Evolutionary conservation across 2,888 invertebrate genomes (phyloP), one percentile per base, ranked within the genome.

Genomic region (Pollenia griseotomentosa): DNA sequence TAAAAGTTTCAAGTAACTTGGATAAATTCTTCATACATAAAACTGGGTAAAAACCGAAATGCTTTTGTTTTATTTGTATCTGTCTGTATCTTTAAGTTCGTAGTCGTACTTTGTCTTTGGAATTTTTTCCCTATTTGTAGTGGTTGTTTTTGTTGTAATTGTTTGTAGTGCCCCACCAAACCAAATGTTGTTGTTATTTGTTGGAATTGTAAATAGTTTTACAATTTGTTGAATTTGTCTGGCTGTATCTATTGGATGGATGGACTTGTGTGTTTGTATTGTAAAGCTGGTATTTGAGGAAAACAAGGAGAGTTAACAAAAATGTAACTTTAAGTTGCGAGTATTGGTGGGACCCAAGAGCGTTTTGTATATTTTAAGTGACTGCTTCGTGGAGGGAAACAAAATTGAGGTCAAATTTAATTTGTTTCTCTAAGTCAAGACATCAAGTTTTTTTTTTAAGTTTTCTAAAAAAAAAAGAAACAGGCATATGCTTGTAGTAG

Each of bases 401-500:
- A 11, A 81, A 81, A 87, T 87, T 87, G 87, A 81, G 87, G 87
- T 87, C 87, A 87, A 87, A 84, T 83, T 74, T 87, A 87, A 87
- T 84, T 87, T 87, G 87, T 78, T 84, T 77, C 77, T 81, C 79
- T 61, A 83, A 78, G 66, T 65, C 44, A 81, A 73, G 55, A 63
- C 44, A 66, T 10, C 51, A 51, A 53, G 42, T 51, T 42, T 68
- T 63, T 19, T 48, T 19, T 74, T 14, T 33, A 19, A 68, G 16
- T 5, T 33, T 33, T 33, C 4, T 33, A 12, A 61, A 8, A 42
- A 12, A 61, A 3, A 16, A 57, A n/a, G n/a, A n/a, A 61, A 23
- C 68, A 68, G 70, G 57, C 77, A 78, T 61, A 71, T 57, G 42
- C 51, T 23, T 2, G 70, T 55, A 19, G 46, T 19, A 51, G 48